Evolutionary conservation across 2,113 vertebrate genomes (phyloP), one percentile per base, ranked within the genome.

Genomic region (Conger conger): DNA sequence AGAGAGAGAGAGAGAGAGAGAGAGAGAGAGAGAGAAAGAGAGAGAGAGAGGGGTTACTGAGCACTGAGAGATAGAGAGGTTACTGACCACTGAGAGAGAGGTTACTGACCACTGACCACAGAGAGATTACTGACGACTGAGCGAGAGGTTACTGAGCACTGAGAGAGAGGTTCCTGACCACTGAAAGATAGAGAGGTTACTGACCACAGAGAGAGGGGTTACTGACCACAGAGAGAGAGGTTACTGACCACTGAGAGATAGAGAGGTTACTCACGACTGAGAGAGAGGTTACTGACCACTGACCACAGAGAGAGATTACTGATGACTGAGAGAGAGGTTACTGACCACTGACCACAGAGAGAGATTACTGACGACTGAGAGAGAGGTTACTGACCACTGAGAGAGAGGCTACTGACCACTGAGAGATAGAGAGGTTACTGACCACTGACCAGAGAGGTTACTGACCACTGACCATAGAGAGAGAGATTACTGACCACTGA

Each of bases 1-100:
- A 73, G 9, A 54, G 20, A 42, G 38, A 45, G 30, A 35, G 30
- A 84, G 23, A 76, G 16, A 83, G 45, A 87, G n/a, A 79, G 23
- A 80, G 1, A 57, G 37, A 13, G 42, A 23, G 40, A 84, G 13
- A 79, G 33, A 79, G n/a, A n/a, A n/a, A n/a, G n/a, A n/a, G 77
- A 30, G 33, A 1, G 77, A 79, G 9, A 83, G n/a, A n/a, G n/a
- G n/a, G n/a, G n/a, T 54, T 42, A 82, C 33, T 20, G 6, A 60
- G 9, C 4, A 40, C 40, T 45, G 40, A 53, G 50, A 33, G n/a
- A n/a, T 20, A 60, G 57, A 57, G 13, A 57, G 3, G 16, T 3
- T 2, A 15, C 3, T 15, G 16, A 15, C 3, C 3, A 57, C 53
- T 7, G 45, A 53, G 45, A 53, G 45, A 5, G 45, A 53, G 45